Base-by-base conservation (phyloP, 2,797 vertebrate genomes). In the Balearica regulorum region DNA sequence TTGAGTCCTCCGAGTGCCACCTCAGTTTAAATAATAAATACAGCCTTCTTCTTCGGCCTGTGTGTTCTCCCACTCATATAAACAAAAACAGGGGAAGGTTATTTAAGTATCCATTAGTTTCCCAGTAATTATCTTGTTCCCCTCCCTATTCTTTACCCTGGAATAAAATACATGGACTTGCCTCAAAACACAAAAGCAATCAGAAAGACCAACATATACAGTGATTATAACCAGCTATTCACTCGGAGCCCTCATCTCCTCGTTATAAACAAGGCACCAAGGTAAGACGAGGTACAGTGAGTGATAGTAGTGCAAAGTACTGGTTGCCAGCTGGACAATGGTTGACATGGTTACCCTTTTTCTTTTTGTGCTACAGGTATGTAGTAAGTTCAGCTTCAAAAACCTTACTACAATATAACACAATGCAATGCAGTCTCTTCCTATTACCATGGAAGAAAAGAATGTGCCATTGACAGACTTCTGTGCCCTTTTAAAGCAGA, bases 351-450 rank as follows among this genome's bases (percentile, higher is more conserved):
- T 66, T 79, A 87, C 93, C 60, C 85, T 87, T 33, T 55, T 60
- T 81, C 73, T 77, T 81, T 87, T 48, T 55, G 62, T 48, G 46
- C 86, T 69, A 8, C 61, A 33, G 86, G 61, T 86, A 35, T 44
- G 89, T 43, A 77, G 78, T 0, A 19, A 93, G 93, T 70, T 87
- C 37, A 58, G 82, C 76, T 90, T 82, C 91, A 76, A 94, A 94
- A 37, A 60, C 73, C 73, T 79, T 3, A 10, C 78, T 16, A 17
- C 62, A 49, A 20, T 9, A 5, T 1, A 39, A 20, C 91, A 83
- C 84, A 33, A 71, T 2, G 89, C 58, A 5, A 54, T 1, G 39
- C 71, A 24, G 60, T 9, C 62, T 83, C 57, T 82, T 79, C 69
- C 75, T 26, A n/a, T 73, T 33, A 35, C 95, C 35, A 4, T 1